These are phyloP conservation scores for Aepyceros melampus DNA, from an alignment of 2,113 vertebrate genomes.

Conservation along the genomic window DNA sequence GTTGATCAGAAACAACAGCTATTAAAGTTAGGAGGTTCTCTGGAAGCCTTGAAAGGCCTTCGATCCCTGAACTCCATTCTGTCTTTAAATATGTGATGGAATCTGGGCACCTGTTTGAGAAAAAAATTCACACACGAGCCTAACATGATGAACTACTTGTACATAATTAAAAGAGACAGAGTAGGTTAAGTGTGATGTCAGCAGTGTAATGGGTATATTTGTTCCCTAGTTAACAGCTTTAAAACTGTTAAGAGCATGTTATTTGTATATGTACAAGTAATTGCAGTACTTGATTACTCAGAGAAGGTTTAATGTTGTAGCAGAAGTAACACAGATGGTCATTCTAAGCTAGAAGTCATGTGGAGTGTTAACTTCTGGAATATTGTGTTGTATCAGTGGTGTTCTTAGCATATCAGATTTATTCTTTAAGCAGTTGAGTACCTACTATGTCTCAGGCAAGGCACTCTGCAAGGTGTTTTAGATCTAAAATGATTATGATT, in stretches of 20 bases:
- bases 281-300: neutral
- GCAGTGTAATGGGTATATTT: neutral
- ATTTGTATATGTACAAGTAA: neutral
- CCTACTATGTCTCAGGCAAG: neutral
- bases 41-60: neutral
- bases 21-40: neutral
- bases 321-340: neutral
- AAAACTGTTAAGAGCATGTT: neutral
- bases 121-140: neutral
- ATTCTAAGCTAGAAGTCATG: neutral
- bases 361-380: neutral
- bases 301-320: rapidly evolving
- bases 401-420: neutral
- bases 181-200: neutral
- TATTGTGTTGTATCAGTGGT: neutral
- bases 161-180: neutral
- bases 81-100: neutral
- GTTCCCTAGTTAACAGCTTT: neutral
- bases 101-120: neutral
- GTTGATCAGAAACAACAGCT: neutral
- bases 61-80: neutral
- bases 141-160: neutral
- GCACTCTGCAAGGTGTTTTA: neutral
- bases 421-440: neutral
- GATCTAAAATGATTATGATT: neutral